phyloP scores from a whole-genome alignment of 1,140 invertebrate genomes.

The Campoletis sonorensis region DNA sequence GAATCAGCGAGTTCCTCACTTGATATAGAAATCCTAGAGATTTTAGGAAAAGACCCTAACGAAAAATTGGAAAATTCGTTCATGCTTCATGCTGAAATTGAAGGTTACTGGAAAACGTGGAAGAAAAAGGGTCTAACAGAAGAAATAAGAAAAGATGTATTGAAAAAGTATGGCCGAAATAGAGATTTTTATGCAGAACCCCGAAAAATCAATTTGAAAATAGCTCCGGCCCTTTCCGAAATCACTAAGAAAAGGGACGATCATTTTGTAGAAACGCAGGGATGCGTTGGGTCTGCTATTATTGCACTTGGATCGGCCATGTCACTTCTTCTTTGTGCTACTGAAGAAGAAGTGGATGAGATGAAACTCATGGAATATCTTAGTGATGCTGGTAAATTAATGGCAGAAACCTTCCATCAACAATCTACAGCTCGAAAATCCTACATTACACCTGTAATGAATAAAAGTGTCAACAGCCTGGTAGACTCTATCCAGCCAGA shows the following conservation, averaged over 20 bases:
- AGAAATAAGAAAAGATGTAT: slow-evolving; percentile 38
- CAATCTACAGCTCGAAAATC: slow-evolving; percentile 32
- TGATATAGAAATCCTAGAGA: slow-evolving; percentile 9
- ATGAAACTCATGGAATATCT: slow-evolving; percentile 29
- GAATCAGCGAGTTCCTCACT: background rate
- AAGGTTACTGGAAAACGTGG: slow-evolving; percentile 14
- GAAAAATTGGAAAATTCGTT: background rate
- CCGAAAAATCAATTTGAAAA: background rate
- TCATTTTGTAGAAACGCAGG: slow-evolving; percentile 50
- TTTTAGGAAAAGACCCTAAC: slow-evolving; percentile 33
- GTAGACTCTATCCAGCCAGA: slow-evolving; percentile 56
- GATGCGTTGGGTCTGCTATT: slow-evolving; percentile 46
- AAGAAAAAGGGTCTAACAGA: slow-evolving; percentile 13
- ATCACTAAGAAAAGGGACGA: slow-evolving; percentile 49
- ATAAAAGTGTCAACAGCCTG: slow-evolving; percentile 45
- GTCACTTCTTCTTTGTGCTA: slow-evolving; percentile 31
- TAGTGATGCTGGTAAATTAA: slow-evolving; percentile 22
- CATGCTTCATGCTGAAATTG: slow-evolving; percentile 35
- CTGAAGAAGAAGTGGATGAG: slow-evolving; percentile 11
- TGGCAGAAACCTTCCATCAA: slow-evolving; percentile 29
- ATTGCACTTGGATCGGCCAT: slow-evolving; percentile 39
- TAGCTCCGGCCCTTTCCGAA: slow-evolving; percentile 10
- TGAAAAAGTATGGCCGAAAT: slow-evolving; percentile 25
- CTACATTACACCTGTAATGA: slow-evolving; percentile 42
- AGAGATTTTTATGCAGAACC: slow-evolving; percentile 21